Evolutionary conservation across 2,888 invertebrate genomes (phyloP), one percentile per base, ranked within the genome.

Genomic region (Thereva unica): DNA sequence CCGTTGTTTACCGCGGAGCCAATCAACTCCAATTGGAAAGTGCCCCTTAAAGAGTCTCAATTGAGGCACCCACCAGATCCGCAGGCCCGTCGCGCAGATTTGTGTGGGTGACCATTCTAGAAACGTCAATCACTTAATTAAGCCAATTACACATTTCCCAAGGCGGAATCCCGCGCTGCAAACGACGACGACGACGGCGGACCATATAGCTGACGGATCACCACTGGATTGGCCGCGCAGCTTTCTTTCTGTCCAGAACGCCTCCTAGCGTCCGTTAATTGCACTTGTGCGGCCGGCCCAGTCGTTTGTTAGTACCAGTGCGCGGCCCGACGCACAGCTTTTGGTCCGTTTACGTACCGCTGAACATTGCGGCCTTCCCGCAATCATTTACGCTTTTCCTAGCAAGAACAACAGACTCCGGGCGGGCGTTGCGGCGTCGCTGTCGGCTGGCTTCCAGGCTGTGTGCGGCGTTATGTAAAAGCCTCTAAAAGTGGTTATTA

Each of bases 81-180:
- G 23, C 23, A 23, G 23, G 23, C 23, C 23, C 23, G 23, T 2
- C 23, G 23, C 23, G 23, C 23, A 23, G 23, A 23, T 23, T 23
- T 68, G 61, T 64, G 67, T 67, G 68, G 67, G 67, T 64, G 64
- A 64, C 54, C 69, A 69, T 68, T 71, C 71, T 72, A 76, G 77
- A 77, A 77, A 78, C 78, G 78, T 78, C 78, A 78, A 78, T 78
- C 78, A 78, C 77, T 78, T 77, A 78, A 78, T 78, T 78, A 78
- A 77, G 77, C 74, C 61, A 61, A 61, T 61, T 61, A 50, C 50
- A 41, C 61, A 34, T 50, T 50, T 61, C 50, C 61, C 61, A 61
- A 41, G 38, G 61, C 40, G 23, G 40, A 61, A 50, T 50, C 47
- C 47, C 12, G 38, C 12, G 38, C 50, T 41, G 41, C 49, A 50